Evolutionary conservation across 2,888 invertebrate genomes (phyloP).

Genomic region (Troides aeacus): DNA sequence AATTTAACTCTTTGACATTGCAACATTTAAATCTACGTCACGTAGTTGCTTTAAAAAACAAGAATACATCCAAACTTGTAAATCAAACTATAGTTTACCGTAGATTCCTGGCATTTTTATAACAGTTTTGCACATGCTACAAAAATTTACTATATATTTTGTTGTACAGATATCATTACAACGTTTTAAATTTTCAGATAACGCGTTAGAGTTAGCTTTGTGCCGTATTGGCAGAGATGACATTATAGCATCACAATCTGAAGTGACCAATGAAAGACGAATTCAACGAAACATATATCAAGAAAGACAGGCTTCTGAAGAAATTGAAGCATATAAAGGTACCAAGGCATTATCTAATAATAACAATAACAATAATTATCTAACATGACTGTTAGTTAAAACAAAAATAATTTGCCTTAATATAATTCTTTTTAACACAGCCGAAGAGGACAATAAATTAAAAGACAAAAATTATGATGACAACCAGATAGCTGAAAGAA

Average conservation of each 20-base stretch:
- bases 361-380: not conserved
- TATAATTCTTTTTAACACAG: conserved; percentile 38
- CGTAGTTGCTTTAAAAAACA: no score
- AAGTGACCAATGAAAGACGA: conserved; percentile 75
- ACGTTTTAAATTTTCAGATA: conserved; percentile 55
- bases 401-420: not conserved
- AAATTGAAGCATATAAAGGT: conserved; percentile 78
- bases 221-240: conserved; percentile 93
- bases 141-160: not conserved
- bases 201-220: conserved; percentile 90
- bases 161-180: not conserved
- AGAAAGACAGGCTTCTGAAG: conserved; percentile 76
- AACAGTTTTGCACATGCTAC: no score
- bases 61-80: no score
- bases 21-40: no score
- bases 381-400: not conserved
- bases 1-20: no score
- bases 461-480: conserved; percentile 69
- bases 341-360: conserved; percentile 7
- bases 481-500: conserved; percentile 59
- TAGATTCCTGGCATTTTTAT: no score
- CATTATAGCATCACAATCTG: conserved; percentile 92
- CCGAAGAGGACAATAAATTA: conserved; percentile 75
- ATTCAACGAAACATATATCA: conserved; percentile 78
- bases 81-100: no score